Base-by-base conservation (phyloP, 2,888 invertebrate species). In the Galerucella calmariensis region DNA sequence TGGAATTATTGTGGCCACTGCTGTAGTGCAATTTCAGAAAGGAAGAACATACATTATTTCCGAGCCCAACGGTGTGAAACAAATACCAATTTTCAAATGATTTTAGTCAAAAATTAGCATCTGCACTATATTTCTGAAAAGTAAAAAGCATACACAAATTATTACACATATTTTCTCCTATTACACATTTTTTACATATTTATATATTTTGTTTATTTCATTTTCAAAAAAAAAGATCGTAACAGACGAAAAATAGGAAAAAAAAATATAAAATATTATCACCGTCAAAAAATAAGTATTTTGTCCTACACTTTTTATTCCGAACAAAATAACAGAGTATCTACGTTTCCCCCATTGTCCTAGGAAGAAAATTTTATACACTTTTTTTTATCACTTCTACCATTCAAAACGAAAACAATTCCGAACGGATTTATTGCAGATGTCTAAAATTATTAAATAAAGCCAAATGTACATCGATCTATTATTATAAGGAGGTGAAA, bases 111-210 rank as follows among this genome's bases (percentile, higher is more conserved):
- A 53, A 70, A 70, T 62, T 72, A 76, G 66, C 76, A 69, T 73
- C 59, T 62, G 77, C 76, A 73, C 14, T 74, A 66, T 75, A 77
- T 74, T 68, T 72, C 73, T 24, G 71, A 74, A 77, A 72, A 75
- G 69, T 76, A 79, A 73, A 68, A 76, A 79, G 77, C 79, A 76
- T 79, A 78, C 79, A 78, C 75, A 67, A 78, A 79, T 65, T 73
- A 67, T 78, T 75, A 79, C 77, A 77, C 77, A 77, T 70, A 74
- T 68, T 75, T 76, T 77, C 70, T 75, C 62, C 70, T 78, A 72
- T 72, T 78, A 77, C 71, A 78, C 79, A 78, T 58, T 79, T 79
- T 79, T 78, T 78, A 78, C 78, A 79, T 79, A 79, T 79, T 78
- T 79, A 78, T 78, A 79, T 66, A 61, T 66, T 75, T 75, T 70